These are phyloP conservation scores for Orientallactaga bullata DNA, from an alignment of 2,113 vertebrate genomes.

Conservation along the genomic window DNA sequence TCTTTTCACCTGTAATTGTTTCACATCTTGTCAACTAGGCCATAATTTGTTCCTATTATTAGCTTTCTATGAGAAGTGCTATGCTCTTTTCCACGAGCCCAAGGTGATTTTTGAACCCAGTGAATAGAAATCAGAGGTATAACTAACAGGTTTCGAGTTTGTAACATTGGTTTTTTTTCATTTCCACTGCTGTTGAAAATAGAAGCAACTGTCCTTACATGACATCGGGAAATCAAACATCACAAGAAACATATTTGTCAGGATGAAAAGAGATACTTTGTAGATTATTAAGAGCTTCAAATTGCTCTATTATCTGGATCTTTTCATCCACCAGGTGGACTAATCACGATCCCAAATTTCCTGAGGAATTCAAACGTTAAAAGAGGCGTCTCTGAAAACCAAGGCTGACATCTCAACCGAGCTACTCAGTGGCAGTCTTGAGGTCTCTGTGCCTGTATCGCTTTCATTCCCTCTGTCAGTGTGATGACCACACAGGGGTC, in stretches of 20 bases:
- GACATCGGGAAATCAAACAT: not conserved
- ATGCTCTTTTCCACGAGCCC: conserved; percentile 51
- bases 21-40: conserved; percentile 59
- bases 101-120: conserved; percentile 15
- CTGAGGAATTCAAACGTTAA: not conserved
- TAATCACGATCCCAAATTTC: not conserved
- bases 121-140: conserved; percentile 53
- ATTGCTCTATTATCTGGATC: conserved; percentile 14
- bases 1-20: conserved; percentile 61
- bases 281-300: conserved; percentile 31
- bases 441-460: not conserved
- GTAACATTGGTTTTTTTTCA: not conserved
- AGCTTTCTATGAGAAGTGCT: conserved; percentile 41
- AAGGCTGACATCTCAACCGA: not conserved
- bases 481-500: not conserved
- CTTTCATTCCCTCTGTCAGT: not conserved
- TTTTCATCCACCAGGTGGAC: not conserved
- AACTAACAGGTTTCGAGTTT: conserved; percentile 53
- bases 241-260: not conserved
- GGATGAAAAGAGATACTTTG: conserved; percentile 2
- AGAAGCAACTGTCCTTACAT: not conserved
- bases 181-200: conserved; percentile 40
- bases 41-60: conserved; percentile 64
- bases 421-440: not conserved
- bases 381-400: not conserved